Evolutionary conservation across 2,888 invertebrate genomes (phyloP), one percentile per base, ranked within the genome.

Genomic region (Eupithecia vulgata): DNA sequence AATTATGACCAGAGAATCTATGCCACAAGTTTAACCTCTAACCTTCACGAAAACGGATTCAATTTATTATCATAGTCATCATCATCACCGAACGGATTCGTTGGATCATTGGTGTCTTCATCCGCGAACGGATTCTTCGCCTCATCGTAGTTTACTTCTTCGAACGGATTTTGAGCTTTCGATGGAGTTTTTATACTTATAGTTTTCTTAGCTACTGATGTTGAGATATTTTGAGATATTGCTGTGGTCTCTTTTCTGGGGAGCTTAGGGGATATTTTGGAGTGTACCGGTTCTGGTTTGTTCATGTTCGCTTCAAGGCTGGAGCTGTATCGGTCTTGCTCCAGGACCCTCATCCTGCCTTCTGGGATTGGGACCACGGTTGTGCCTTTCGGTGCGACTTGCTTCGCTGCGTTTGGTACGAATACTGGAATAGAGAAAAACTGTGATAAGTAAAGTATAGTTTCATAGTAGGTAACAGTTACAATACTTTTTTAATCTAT

Each of bases 31-130:
- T n/a, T 2, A 12, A 12, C 13, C 5, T 57, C 52, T n/a, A 3
- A 21, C 21, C 48, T 10, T 77, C 81, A 93, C 87, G 94, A 78
- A 87, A 97, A 97, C 3, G 97, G 97, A 88, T 97, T 97, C 70
- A 97, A 92, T 88, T 96, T 97, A 81, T 96, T 96, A 89, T 97
- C 97, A 85, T 97, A 97, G 85, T 97, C 96, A 66, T 91, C 95
- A 1, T 91, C 95, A n/a, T 91, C 91, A 0, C 76, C 83, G 80
- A 96, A 95, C 12, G 96, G 95, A 82, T 95, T 96, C 25, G 87
- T 91, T 1, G 95, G 92, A 64, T 95, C 95, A 59, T 91, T 86
- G 5, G 80, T 79, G 7, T 92, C 92, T 13, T 95, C 95, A n/a
- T 94, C 94, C 0, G 91, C 95, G 82, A 97, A 97, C 0, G 97